Percentiles rank a stretch among this genome's conserved stretches.
Conservation (phyloP, 1,140 invertebrate genomes). For the Planococcus citri region DNA sequence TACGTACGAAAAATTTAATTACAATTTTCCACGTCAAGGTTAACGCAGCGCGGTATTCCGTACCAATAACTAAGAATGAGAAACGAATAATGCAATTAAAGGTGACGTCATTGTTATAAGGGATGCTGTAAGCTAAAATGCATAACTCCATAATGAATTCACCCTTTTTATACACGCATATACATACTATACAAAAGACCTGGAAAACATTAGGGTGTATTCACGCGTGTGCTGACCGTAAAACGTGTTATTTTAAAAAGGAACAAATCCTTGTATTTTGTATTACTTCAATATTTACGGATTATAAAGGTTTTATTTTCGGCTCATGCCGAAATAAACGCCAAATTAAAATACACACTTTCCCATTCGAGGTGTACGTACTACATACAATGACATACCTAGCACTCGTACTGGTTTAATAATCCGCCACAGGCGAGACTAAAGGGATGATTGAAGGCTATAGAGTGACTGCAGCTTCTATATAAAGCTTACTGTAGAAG, state of each 20-base stretch:
- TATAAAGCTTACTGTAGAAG: too few species aligned
- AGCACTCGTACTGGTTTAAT: too few species aligned
- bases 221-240: constrained; percentile 10
- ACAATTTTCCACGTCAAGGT: neutral
- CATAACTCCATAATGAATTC: constrained; percentile 14
- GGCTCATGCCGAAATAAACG: neutral
- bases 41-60: neutral
- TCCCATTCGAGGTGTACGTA: too few species aligned
- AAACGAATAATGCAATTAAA: constrained; percentile 20
- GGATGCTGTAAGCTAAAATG: constrained; percentile 8
- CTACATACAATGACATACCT: too few species aligned
- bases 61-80: constrained; percentile 9
- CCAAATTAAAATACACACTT: neutral
- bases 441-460: too few species aligned
- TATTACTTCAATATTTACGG: constrained; percentile 16
- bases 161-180: constrained; percentile 17
- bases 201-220: neutral
- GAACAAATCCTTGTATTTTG: constrained; percentile 11
- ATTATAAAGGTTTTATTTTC: constrained; percentile 11
- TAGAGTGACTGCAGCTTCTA: too few species aligned
- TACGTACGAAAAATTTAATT: neutral
- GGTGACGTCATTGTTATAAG: constrained; percentile 15
- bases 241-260: constrained; percentile 20
- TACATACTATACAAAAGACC: neutral
- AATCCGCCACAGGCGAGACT: too few species aligned